Conservation (phyloP, 2,888 invertebrate genomes). For the Sepiola atlantica region DNA sequence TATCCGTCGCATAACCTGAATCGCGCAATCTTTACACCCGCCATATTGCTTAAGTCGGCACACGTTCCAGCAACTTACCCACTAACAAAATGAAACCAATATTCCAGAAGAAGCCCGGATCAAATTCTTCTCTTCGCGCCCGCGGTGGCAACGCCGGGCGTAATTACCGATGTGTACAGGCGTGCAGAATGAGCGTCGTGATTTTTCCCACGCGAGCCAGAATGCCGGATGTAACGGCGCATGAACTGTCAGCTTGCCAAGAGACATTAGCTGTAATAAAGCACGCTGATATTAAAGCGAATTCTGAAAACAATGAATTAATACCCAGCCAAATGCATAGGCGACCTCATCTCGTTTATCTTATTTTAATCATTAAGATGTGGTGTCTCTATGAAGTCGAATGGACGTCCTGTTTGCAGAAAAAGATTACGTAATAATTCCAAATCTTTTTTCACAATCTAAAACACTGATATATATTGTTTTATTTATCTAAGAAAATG, state of each 20-base stretch:
- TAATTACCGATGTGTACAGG: neutral
- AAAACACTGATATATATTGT: too few species aligned
- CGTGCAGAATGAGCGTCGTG: neutral
- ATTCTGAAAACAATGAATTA: neutral
- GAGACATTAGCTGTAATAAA: neutral
- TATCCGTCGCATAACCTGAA: neutral
- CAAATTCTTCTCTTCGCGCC: neutral
- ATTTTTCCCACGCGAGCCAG: neutral
- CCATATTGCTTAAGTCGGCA: neutral
- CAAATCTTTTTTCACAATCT: too few species aligned
- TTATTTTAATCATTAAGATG: too few species aligned
- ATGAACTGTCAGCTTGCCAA: constrained; percentile 12
- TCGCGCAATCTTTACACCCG: neutral
- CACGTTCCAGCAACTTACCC: neutral
- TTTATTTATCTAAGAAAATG: too few species aligned
- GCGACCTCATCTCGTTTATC: neutral
- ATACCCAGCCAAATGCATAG: neutral
- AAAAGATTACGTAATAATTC: too few species aligned
- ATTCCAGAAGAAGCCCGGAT: neutral
- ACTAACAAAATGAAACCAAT: neutral
- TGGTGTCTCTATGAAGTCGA: too few species aligned
- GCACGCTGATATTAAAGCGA: neutral
- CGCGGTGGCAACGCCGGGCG: neutral
- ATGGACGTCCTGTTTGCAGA: too few species aligned
- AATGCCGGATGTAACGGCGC: neutral